Evolutionary conservation across 2,113 vertebrate species (phyloP), one percentile per base, ranked within the genome.

Genomic region (Odobenus rosmarus): DNA sequence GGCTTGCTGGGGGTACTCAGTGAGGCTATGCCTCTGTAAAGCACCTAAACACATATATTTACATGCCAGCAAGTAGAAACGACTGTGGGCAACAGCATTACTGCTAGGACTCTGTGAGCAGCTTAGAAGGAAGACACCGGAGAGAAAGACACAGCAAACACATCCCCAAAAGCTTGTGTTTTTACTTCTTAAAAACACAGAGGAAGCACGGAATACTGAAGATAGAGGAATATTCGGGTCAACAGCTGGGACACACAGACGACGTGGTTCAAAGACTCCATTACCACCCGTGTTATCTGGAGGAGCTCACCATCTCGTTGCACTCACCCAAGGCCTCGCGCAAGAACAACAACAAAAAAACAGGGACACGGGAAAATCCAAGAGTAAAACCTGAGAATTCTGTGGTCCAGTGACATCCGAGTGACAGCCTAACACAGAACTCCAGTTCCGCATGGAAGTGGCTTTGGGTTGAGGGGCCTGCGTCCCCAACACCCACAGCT

Each of bases 161-260:
- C 36, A 7, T 3, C 13, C 28, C 64, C 31, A 1, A 33, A 71
- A 80, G 87, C 83, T 21, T 57, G 42, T 51, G 55, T 36, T 49
- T 49, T 49, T 49, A 69, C 39, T 36, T 64, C 59, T 96, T 49
- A 36, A 61, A 90, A 64, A 8, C 2, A 3, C 3, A 36, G 10
- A 80, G 33, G 49, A 33, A 53, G 53, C 9, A 26, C 0, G 5
- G 42, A 28, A 49, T 3, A 42, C 19, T 21, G 67, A n/a, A n/a
- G 28, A 42, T 0, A 1, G 28, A 36, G 49, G 23, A 42, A 16
- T 19, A 36, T 33, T 24, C 0, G 0, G 9, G 33, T 33, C 13
- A 13, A 57, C 10, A n/a, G 77, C 55, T 5, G 0, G 42, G 36
- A 15, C 9, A 13, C 3, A 2, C 13, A 31, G 14, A 39, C 19